Evolutionary conservation across 2,113 vertebrate species (phyloP), one percentile per base, ranked within the genome.

Genomic region (Scophthalmus maximus): DNA sequence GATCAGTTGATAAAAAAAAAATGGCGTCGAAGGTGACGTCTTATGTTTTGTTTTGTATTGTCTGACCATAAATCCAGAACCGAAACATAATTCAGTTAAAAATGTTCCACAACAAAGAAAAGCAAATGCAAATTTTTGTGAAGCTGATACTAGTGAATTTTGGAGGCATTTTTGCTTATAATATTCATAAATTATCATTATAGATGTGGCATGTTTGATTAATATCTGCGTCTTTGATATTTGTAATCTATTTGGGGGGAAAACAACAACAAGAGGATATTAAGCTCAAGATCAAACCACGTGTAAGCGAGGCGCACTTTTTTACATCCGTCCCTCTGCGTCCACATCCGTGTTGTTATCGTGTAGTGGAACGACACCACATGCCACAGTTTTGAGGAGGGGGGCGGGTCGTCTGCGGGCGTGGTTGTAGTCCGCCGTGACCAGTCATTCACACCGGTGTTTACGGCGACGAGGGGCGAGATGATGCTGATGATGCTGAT

Each of bases 351-450:
- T 57, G 69, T 73, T 73, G 68, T 78, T 79, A 77, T 84, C 58
- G 55, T 73, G 68, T 57, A 18, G 60, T 59, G 77, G 79, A 82
- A 81, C 84, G 73, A 56, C 83, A 84, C 87, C 85, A 74, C 58
- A 71, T 61, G 25, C 40, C 56, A 22, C 64, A 26, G n/a, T 69
- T 81, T 58, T 73, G 29, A 72, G 63, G 60, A 68, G 46, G 68
- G 68, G 89, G 82, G 18, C 71, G 34, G 40, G 71, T 76, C 73
- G 71, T 76, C 73, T 84, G 74, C 79, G 23, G 88, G 82, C 71
- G 14, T 87, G 89, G 90, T 92, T 91, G n/a, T n/a, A 92, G 81
- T 68, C 68, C 64, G n/a, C 79, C 73, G 81, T 69, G 81, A 83
- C 78, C 79, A 78, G 83, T 83, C 68, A 85, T 83, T 87, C 78